A percentile compares a stretch with the other conserved stretches of the same genome.
phyloP scores from a whole-genome alignment of 2,113 vertebrate species.

The Sardina pilchardus region DNA sequence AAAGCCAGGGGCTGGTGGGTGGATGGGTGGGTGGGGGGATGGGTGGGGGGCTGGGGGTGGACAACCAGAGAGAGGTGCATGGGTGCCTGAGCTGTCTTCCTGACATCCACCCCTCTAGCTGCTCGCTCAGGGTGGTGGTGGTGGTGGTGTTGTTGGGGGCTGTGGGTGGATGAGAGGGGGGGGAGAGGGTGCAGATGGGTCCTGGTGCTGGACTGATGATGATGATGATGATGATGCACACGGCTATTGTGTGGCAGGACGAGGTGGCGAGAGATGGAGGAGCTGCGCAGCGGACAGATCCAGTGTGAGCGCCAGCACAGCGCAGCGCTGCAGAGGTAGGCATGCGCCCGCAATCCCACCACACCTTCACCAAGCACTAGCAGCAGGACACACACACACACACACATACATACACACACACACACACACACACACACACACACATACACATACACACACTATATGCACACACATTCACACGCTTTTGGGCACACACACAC shows the following conservation, averaged over 20 bases:
- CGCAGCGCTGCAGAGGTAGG: slow-evolving; percentile 74
- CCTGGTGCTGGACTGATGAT: background rate
- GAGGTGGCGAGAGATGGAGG: slow-evolving; percentile 73
- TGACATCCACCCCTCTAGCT: background rate
- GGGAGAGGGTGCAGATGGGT: background rate
- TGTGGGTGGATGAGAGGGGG: background rate
- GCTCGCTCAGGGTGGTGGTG: background rate
- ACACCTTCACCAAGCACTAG: background rate
- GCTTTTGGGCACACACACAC: background rate
- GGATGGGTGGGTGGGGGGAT: slow-evolving; percentile 47
- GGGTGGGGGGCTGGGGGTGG: slow-evolving; percentile 51
- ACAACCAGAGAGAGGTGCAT: background rate
- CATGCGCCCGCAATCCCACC: background rate
- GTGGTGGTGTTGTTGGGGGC: slow-evolving; percentile 14
- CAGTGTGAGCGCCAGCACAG: slow-evolving; percentile 72
- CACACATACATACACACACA: background rate
- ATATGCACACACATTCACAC: background rate
- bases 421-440: background rate
- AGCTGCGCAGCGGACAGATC: slow-evolving; percentile 69
- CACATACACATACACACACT: background rate
- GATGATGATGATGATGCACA: background rate
- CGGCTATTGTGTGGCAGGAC: slow-evolving; percentile 9
- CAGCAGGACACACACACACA: background rate
- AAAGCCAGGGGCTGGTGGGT: background rate
- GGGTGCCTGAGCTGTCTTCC: background rate